phyloP scores from a whole-genome alignment of 2,797 vertebrate genomes.

The Eidolon dupreanum region DNA sequence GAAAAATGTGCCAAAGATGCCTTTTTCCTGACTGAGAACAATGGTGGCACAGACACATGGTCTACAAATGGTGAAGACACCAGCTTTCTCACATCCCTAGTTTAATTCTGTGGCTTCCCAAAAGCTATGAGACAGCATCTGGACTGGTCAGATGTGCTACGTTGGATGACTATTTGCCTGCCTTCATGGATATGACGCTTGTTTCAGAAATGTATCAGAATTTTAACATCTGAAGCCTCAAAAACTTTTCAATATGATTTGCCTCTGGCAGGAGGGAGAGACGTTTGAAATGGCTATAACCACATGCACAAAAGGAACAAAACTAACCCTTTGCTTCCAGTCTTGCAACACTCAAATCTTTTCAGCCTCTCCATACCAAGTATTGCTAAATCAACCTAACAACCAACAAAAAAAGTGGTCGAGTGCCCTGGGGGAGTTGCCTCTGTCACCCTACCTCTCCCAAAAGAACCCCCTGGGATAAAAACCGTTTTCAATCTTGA shows the following conservation, averaged over 20 bases:
- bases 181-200: slow-evolving; percentile 50
- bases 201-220: background rate
- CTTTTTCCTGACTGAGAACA: slow-evolving; percentile 38
- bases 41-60: background rate
- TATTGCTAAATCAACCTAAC: background rate
- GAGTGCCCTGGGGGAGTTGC: background rate
- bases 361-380: background rate
- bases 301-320: background rate
- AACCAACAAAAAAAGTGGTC: background rate
- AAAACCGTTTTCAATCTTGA: background rate
- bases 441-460: background rate
- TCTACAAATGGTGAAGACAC: slow-evolving; percentile 39
- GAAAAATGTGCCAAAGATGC: slow-evolving; percentile 12
- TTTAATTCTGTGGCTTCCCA: slow-evolving; percentile 27
- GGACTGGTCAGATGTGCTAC: slow-evolving; percentile 33
- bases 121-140: slow-evolving; percentile 19
- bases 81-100: background rate
- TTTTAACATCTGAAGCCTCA: background rate
- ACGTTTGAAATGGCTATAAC: background rate
- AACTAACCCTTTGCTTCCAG: background rate
- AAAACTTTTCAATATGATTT: background rate
- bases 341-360: background rate
- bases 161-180: background rate
- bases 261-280: background rate
- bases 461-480: background rate